A percentile compares a stretch with the other conserved stretches of the same genome.
phyloP scores from a whole-genome alignment of 2,113 vertebrate species.

The Haplochromis vanheusdeni region DNA sequence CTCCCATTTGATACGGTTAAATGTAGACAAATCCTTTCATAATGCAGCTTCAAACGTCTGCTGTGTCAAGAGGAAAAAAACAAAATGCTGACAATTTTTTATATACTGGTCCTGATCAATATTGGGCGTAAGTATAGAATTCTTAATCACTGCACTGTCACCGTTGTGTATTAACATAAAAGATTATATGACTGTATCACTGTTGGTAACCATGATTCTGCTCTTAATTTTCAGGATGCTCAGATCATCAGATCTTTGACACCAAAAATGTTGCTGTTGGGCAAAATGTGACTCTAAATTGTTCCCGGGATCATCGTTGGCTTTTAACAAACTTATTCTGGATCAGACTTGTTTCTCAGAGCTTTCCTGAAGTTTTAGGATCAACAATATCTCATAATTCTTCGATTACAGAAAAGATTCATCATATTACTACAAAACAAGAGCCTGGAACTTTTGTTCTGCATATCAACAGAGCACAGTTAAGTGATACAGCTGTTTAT shows the following conservation, averaged over 20 bases:
- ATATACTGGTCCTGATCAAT: neutral
- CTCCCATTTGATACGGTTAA: neutral
- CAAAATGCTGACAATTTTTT: neutral
- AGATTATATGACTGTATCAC: fast-evolving
- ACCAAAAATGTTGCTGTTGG: neutral
- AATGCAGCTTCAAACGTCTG: neutral
- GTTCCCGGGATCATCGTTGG: fast-evolving
- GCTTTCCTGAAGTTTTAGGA: neutral
- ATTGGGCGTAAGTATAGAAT: neutral
- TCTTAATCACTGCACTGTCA: neutral
- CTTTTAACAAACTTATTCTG: neutral
- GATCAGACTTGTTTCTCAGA: constrained; percentile 7
- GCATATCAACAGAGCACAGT: neutral
- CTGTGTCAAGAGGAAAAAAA: too few species aligned
- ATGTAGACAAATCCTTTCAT: neutral
- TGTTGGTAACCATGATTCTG: fast-evolving
- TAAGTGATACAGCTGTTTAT: constrained; percentile 11
- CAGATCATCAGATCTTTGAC: neutral
- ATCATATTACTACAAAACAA: neutral
- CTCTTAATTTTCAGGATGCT: constrained; percentile 3
- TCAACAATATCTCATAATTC: fast-evolving
- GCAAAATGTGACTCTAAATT: neutral
- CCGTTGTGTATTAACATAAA: fast-evolving
- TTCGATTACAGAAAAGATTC: fast-evolving
- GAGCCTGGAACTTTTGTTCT: neutral